Percentiles rank a stretch among this genome's conserved stretches.
Evolutionary conservation across 2,797 vertebrate genomes (phyloP).

Genomic region (Enteromius thamalakanensis): DNA sequence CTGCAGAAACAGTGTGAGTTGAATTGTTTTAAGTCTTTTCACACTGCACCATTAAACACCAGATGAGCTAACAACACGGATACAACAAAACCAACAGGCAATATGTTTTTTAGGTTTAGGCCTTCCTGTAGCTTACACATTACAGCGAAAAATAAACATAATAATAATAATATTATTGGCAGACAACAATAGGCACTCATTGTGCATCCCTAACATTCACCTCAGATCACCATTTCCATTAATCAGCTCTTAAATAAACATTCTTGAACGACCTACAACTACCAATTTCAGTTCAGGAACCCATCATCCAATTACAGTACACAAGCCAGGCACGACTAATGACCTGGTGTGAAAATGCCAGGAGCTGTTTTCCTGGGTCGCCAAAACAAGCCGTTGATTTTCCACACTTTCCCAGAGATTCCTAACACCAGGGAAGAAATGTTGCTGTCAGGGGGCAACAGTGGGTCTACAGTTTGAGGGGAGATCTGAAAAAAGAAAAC

Average conservation of each 20-base stretch:
- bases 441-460: constrained; percentile 20
- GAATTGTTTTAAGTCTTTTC: not conserved
- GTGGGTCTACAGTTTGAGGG: constrained; percentile 4
- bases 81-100: not conserved
- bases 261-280: constrained; percentile 4
- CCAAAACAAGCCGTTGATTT: constrained; percentile 42
- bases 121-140: not conserved
- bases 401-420: constrained; percentile 37
- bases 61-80: not conserved
- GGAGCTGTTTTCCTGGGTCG: constrained; percentile 9
- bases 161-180: not conserved
- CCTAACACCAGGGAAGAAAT: constrained; percentile 26
- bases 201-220: not conserved
- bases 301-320: constrained; percentile 44
- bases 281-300: constrained; percentile 31
- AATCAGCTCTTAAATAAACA: constrained; percentile 35
- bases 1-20: not conserved
- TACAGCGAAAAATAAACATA: not conserved
- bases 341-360: constrained; percentile 38
- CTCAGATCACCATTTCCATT: not conserved
- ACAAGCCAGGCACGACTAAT: constrained; percentile 54
- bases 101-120: not conserved
- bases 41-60: not conserved
- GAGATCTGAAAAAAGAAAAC: constrained; percentile 47
- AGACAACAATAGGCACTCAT: too few relatives aligned